Conservation (phyloP, 1,140 invertebrate genomes). For the Doryteuthis pealeii region DNA sequence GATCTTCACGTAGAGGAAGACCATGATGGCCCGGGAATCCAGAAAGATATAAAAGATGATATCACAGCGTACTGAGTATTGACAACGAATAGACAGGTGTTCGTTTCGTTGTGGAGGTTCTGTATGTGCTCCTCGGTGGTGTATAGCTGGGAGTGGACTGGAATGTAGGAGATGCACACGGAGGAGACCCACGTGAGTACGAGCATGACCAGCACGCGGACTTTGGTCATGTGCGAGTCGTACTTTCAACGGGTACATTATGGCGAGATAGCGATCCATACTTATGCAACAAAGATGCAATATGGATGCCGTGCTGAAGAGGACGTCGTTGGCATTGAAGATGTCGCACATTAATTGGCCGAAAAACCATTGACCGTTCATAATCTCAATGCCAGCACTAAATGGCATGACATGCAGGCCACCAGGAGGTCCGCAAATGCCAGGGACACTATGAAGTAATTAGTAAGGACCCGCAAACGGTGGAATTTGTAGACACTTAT, state of each 20-base stretch:
- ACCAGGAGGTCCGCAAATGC: slow-evolving; percentile 87
- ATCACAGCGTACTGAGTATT: slow-evolving; percentile 88
- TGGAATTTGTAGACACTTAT: slow-evolving; percentile 64
- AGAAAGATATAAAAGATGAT: slow-evolving; percentile 92
- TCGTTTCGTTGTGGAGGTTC: slow-evolving; percentile 67
- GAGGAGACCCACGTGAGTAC: slow-evolving; percentile 55
- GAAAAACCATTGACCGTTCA: slow-evolving; percentile 76
- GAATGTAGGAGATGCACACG: slow-evolving; percentile 59
- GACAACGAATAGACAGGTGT: slow-evolving; percentile 84
- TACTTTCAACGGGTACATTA: slow-evolving; percentile 59
- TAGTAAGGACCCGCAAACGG: slow-evolving; percentile 82
- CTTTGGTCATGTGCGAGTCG: slow-evolving; percentile 52
- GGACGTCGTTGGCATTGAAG: slow-evolving; percentile 93
- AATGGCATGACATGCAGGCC: slow-evolving; percentile 86
- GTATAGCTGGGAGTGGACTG: slow-evolving; percentile 58
- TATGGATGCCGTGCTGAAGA: slow-evolving; percentile 92
- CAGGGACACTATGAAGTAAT: slow-evolving; percentile 91
- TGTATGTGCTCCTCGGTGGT: slow-evolving; percentile 68
- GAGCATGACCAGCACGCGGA: slow-evolving; percentile 53
- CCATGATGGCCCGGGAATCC: slow-evolving; percentile 96
- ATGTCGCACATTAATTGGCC: slow-evolving; percentile 86
- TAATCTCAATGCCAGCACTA: slow-evolving; percentile 73
- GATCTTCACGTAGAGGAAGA: slow-evolving; percentile 81
- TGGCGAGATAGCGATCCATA: slow-evolving; percentile 73
- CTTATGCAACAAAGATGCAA: slow-evolving; percentile 92